Evolutionary conservation across 23 tunicate species (phyloP).

Genomic region (Halocynthia aurantium): DNA sequence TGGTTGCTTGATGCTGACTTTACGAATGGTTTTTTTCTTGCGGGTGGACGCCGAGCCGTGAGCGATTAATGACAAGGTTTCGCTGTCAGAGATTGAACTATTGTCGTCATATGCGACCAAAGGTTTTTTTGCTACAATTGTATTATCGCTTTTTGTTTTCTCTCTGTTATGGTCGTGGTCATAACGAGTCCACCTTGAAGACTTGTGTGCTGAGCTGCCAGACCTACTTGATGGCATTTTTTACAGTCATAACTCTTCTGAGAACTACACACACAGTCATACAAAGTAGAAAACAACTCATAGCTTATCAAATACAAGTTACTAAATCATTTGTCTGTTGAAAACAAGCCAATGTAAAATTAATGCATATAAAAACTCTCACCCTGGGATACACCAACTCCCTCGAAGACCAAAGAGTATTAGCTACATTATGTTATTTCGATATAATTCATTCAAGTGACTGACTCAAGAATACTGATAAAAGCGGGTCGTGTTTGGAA

Average conservation of each 20-base stretch:
- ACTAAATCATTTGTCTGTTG: too few relatives aligned
- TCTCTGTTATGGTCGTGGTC: neutral
- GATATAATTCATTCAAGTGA: too few relatives aligned
- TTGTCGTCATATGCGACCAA: constrained; percentile 23
- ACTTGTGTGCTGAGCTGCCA: neutral
- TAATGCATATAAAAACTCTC: too few relatives aligned
- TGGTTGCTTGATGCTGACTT: neutral
- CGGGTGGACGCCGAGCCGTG: neutral
- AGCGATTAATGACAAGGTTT: neutral
- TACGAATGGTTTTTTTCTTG: neutral
- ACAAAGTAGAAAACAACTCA: too few relatives aligned
- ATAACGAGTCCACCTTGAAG: neutral
- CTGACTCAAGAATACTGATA: too few relatives aligned
- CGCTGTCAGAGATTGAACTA: constrained; percentile 1
- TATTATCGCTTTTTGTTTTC: neutral
- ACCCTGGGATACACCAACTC: too few relatives aligned
- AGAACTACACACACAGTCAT: too few relatives aligned
- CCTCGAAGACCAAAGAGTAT: too few relatives aligned
- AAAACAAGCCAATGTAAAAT: too few relatives aligned
- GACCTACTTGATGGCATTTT: constrained; percentile 30
- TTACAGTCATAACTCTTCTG: neutral
- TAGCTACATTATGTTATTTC: too few relatives aligned
- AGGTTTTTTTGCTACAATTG: constrained; percentile 2
- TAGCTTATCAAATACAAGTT: too few relatives aligned
- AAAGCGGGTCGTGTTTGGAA: too few relatives aligned